Conservation (phyloP, 2,113 vertebrate genomes). For the Mustela nigripes region DNA sequence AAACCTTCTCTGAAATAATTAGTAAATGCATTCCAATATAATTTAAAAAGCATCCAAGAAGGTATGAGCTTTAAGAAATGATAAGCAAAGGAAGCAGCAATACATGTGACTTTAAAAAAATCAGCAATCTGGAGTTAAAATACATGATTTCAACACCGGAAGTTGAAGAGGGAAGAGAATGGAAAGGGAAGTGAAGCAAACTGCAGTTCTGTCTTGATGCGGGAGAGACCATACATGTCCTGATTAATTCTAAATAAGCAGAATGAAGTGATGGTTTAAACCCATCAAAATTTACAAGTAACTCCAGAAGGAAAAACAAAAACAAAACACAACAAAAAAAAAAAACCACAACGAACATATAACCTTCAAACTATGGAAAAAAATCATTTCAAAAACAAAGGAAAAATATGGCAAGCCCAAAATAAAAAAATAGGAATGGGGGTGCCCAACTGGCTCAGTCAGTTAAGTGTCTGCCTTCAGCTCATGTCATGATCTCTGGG, state of each 20-base stretch:
- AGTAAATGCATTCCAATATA: neutral
- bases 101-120: slow-evolving; percentile 57
- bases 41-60: slow-evolving; percentile 47
- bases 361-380: neutral
- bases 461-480: too few species aligned
- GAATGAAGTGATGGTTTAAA: slow-evolving; percentile 35
- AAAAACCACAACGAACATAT: slow-evolving; percentile 2
- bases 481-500: too few species aligned
- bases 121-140: slow-evolving; percentile 60
- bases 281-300: neutral
- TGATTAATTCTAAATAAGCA: slow-evolving; percentile 63
- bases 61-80: neutral
- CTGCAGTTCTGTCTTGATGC: slow-evolving; percentile 52
- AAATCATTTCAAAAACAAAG: slow-evolving; percentile 24
- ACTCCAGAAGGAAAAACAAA: neutral
- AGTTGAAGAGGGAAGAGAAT: slow-evolving; percentile 65
- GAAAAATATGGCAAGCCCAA: slow-evolving; percentile 1
- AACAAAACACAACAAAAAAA: too few species aligned
- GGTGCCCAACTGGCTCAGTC: too few species aligned
- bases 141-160: slow-evolving; percentile 77
- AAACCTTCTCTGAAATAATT: slow-evolving; percentile 31
- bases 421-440: neutral
- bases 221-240: slow-evolving; percentile 5
- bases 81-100: slow-evolving; percentile 47
- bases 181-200: slow-evolving; percentile 64